Base-by-base conservation (phyloP, 2,113 vertebrate species). In the Rhynchomys soricoides region DNA sequence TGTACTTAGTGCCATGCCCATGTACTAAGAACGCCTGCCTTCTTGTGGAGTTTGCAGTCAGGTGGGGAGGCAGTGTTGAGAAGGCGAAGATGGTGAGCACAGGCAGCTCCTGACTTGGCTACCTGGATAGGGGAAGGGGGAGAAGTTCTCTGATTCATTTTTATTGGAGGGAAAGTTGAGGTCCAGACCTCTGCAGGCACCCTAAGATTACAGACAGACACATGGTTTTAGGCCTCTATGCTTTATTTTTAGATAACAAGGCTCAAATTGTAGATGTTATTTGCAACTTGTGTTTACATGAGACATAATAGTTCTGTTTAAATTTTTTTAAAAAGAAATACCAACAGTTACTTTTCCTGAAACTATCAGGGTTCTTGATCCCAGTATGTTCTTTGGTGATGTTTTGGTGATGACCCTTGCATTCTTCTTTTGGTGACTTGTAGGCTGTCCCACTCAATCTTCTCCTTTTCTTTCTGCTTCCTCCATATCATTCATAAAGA, bases 281-380 rank as follows among this genome's bases (percentile, higher is more conserved):
- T 77, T 96, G 5, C 82, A 95, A 68, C 52, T 95, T 96, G 10
- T 95, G 57, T 91, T 85, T 95, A 89, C 93, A 73, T 12, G 19
- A 91, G 40, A n/a, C 59, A 59, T 89, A 68, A 74, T 92, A 75
- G 90, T 86, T 96, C 29, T 96, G 15, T 15, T 87, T 95, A 50
- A 55, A 10, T 22, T 6, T n/a, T 55, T 55, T 81, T 21, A 22
- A 24, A 29, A 68, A n/a, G 74, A 89, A 96, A 91, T 74, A 24
- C 55, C 50, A 90, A 11, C 59, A 93, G 5, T 86, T 66, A 52
- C 62, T 87, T 79, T 93, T 92, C 52, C 78, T 73, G 4, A 89
- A 91, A 89, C 68, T 91, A 86, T 52, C 16, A 48, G 3, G 68
- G 50, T 86, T 68, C 31, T 34, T 68, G 66, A 74, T 74, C 34